Evolutionary conservation across 2,797 vertebrate species (phyloP), one percentile per base, ranked within the genome.

Genomic region (Lycodopsis pacificus): DNA sequence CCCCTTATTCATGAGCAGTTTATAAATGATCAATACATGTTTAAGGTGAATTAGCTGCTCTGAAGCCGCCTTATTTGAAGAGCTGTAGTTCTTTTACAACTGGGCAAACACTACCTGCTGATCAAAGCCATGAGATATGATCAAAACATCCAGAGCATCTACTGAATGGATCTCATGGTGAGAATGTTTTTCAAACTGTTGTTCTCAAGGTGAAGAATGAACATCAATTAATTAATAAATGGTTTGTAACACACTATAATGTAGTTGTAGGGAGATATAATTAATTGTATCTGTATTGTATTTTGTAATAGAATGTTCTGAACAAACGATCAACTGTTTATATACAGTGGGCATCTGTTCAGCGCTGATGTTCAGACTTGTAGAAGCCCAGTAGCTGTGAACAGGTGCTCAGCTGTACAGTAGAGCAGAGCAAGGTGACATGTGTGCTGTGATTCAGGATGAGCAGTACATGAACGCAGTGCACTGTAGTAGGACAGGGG

Each of bases 401-500:
- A 36, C 62, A 76, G 74, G 61, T 73, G 77, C 73, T 81, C 9
- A 17, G 53, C 3, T 68, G 61, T 51, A 11, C 48, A 25, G 48
- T 57, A 20, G 49, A 70, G 61, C 1, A 2, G 13, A 27, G 3
- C 0, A n/a, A 4, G 32, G 38, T 65, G 75, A 83, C 80, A 27
- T 59, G 65, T 63, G 42, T 32, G 51, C 38, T 53, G 48, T 25
- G 22, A 65, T 67, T 74, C 76, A 77, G 83, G 36, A 74, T 56
- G 30, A 59, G 53, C 69, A 74, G 19, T 48, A 40, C 48, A 78
- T 54, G 53, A 72, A 62, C 59, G 70, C 48, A 27, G 32, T 67
- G n/a, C 57, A 51, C 51, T 73, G 56, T 27, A 61, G 67, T 51
- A 56, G 22, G 53, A 62, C 76, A 86, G 76, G 77, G 82, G 85